Conservation (phyloP, 1,140 invertebrate species). For the Pogonomyrmex californicus region DNA sequence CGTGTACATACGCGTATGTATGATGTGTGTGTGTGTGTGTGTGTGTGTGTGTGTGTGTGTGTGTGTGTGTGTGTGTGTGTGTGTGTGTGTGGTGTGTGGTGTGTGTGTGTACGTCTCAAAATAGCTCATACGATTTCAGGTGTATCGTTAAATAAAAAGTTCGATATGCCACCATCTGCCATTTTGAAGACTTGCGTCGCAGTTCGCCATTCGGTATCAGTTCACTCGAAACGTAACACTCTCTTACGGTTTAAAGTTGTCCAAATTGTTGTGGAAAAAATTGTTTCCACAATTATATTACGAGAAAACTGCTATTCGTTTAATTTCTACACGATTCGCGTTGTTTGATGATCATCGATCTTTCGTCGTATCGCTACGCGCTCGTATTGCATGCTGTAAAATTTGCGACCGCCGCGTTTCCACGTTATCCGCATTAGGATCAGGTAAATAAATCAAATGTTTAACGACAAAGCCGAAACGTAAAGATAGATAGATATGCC, state of each 20-base stretch:
- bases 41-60: no score
- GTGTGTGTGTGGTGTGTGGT: no score
- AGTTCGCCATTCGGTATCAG: slow-evolving; percentile 22
- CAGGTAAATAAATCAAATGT: slow-evolving; percentile 41
- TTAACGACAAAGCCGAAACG: slow-evolving; percentile 16
- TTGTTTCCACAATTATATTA: slow-evolving; percentile 4
- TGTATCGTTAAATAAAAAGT: slow-evolving; percentile 50
- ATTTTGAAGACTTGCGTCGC: slow-evolving; percentile 22
- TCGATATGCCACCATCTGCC: slow-evolving; percentile 16
- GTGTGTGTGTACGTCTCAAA: not conserved
- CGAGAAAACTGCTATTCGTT: slow-evolving; percentile 1
- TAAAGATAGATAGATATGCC: slow-evolving; percentile 18
- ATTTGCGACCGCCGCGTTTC: slow-evolving; percentile 12
- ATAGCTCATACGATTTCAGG: slow-evolving; percentile 42
- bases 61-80: not conserved
- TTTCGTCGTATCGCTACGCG: not conserved
- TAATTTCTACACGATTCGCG: not conserved
- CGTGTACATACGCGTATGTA: not conserved
- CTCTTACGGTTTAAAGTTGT: not conserved
- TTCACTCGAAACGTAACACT: slow-evolving; percentile 1
- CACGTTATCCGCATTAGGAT: slow-evolving; percentile 32
- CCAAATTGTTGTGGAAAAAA: slow-evolving; percentile 14
- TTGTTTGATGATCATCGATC: not conserved
- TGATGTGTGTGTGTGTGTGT: not conserved
- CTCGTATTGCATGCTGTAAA: not conserved